Conservation (phyloP, 2,888 invertebrate species). For the Melinopterus prodromus region DNA sequence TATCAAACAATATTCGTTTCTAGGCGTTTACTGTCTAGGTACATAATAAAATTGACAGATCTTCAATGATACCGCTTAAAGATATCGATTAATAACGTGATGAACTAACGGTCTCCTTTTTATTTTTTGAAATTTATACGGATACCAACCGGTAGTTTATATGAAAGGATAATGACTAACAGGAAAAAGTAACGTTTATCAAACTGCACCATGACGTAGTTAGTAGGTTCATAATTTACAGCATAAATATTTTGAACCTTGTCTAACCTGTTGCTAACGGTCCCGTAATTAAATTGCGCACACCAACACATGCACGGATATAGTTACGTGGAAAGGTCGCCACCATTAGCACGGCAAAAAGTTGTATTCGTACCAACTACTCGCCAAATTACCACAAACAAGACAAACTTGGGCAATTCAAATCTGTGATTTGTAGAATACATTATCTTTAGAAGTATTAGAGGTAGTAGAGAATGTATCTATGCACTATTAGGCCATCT, state of each 20-base stretch:
- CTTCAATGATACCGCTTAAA: no score
- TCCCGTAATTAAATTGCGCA: background rate
- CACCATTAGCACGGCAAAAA: background rate
- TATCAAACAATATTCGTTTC: no score
- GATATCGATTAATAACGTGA: no score
- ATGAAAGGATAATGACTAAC: background rate
- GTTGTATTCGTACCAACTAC: background rate
- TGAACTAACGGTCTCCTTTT: no score
- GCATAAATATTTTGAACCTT: constrained; percentile 4
- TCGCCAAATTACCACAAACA: background rate
- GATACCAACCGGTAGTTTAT: background rate
- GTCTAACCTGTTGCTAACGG: constrained; percentile 4
- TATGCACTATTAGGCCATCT: background rate
- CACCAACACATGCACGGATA: background rate
- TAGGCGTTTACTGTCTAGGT: no score
- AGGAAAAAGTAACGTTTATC: background rate
- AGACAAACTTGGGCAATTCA: background rate
- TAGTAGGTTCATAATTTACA: background rate
- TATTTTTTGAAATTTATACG: background rate
- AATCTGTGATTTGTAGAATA: no score
- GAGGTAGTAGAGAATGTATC: no score
- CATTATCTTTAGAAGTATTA: no score
- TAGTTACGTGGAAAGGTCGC: background rate
- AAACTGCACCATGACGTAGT: background rate
- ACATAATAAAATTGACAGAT: no score